These are phyloP conservation scores for Acanthurus tractus DNA, from an alignment of 2,797 vertebrate genomes.

Conservation along the genomic window DNA sequence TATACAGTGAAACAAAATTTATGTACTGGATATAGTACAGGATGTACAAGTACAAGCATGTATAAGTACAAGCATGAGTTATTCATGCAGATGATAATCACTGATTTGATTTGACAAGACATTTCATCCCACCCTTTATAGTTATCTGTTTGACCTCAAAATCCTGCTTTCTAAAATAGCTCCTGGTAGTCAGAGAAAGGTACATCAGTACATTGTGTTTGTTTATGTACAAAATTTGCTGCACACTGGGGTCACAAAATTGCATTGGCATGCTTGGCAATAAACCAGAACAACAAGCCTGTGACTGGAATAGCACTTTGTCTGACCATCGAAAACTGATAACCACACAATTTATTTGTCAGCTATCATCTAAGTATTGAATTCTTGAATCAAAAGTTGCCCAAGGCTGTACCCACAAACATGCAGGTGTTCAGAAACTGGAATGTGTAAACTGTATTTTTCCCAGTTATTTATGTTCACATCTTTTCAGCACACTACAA, in stretches of 20 bases:
- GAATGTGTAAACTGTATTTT: slow-evolving; percentile 35
- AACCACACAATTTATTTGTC: slow-evolving; percentile 14
- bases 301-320: slow-evolving; percentile 29
- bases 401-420: background rate
- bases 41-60: too few relatives aligned
- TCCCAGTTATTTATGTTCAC: background rate
- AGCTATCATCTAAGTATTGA: slow-evolving; percentile 9
- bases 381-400: slow-evolving; percentile 27
- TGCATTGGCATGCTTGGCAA: slow-evolving; percentile 6
- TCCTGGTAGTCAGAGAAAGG: slow-evolving; percentile 4
- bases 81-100: slow-evolving; percentile 7
- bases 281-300: slow-evolving; percentile 5
- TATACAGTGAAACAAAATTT: background rate
- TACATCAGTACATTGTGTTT: slow-evolving; percentile 3
- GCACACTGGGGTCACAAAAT: slow-evolving; percentile 17
- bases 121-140: background rate
- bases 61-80: background rate
- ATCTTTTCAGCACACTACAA: slow-evolving; percentile 1
- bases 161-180: slow-evolving; percentile 34
- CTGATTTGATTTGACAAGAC: background rate
- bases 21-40: background rate
- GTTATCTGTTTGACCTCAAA: background rate
- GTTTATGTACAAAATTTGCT: slow-evolving; percentile 19
- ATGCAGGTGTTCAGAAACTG: slow-evolving; percentile 34
- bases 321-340: slow-evolving; percentile 34